Evolutionary conservation across 1,140 invertebrate genomes (phyloP).

Genomic region (Pseudomyrmex pallidus): DNA sequence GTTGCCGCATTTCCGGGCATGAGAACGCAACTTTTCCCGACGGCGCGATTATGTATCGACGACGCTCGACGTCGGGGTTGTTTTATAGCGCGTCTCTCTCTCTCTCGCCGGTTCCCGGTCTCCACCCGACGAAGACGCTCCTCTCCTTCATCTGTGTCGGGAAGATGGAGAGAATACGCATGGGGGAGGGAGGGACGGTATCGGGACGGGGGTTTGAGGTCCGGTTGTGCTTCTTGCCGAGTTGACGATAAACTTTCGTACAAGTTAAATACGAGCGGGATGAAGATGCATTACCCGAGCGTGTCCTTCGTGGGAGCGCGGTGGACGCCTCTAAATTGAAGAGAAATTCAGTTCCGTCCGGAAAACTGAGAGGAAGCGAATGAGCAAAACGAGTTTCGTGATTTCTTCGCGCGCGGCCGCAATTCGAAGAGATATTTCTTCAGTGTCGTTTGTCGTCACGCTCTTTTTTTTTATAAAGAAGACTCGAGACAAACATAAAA

Average conservation of each 20-base stretch:
- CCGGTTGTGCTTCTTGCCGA: slow-evolving; percentile 72
- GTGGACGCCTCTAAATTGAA: slow-evolving; percentile 61
- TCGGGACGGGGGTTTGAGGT: slow-evolving; percentile 1
- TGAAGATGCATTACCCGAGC: slow-evolving; percentile 73
- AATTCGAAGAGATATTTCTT: slow-evolving; percentile 32
- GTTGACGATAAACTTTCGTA: slow-evolving; percentile 82
- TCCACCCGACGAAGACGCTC: slow-evolving; percentile 41
- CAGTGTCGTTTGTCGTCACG: slow-evolving; percentile 18
- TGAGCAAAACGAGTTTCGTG: slow-evolving; percentile 50
- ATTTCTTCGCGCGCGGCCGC: slow-evolving; percentile 44
- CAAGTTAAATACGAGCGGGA: slow-evolving; percentile 80
- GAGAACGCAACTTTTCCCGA: slow-evolving; percentile 63
- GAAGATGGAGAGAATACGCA: slow-evolving; percentile 14
- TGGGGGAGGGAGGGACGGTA: slow-evolving; percentile 4
- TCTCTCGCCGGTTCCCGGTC: slow-evolving; percentile 49
- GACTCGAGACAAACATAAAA: too few species aligned
- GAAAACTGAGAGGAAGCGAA: slow-evolving; percentile 19
- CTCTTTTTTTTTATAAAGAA: background rate
- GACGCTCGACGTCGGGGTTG: slow-evolving; percentile 67
- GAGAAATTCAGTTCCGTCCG: slow-evolving; percentile 8
- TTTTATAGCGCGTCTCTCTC: slow-evolving; percentile 65
- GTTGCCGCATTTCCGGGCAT: slow-evolving; percentile 65
- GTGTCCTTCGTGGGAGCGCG: slow-evolving; percentile 32
- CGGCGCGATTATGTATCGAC: slow-evolving; percentile 71
- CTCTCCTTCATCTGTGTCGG: slow-evolving; percentile 38